These are phyloP conservation scores for Galemys pyrenaicus DNA, from an alignment of 2,113 vertebrate species.

Conservation along the genomic window DNA sequence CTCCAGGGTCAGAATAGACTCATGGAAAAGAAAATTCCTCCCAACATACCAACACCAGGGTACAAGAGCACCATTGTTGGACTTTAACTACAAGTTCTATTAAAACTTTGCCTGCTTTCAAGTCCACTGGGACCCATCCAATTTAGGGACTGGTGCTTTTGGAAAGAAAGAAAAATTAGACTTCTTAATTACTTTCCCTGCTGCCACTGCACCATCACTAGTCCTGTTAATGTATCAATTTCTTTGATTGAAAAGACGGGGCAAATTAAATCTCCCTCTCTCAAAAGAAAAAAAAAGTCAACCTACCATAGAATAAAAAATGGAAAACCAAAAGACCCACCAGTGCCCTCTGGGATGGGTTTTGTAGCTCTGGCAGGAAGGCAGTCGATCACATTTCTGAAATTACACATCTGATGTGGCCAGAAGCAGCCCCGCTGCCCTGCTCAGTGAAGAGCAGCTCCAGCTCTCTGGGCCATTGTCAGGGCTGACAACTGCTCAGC, in stretches of 20 bases:
- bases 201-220: background rate
- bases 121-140: slow-evolving; percentile 74
- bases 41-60: background rate
- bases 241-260: slow-evolving; percentile 75
- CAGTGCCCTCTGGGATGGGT: background rate
- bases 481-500: slow-evolving; percentile 6
- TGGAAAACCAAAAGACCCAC: slow-evolving; percentile 47
- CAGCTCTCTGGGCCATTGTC: background rate
- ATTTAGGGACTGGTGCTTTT: slow-evolving; percentile 76
- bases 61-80: slow-evolving; percentile 15
- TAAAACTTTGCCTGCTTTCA: slow-evolving; percentile 80
- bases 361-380: slow-evolving; percentile 57
- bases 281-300: background rate
- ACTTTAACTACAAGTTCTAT: slow-evolving; percentile 74
- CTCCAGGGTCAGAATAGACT: background rate
- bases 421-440: background rate
- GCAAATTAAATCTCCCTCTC: slow-evolving; percentile 65
- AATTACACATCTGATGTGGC: slow-evolving; percentile 58
- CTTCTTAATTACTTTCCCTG: slow-evolving; percentile 78
- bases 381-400: slow-evolving; percentile 73
- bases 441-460: slow-evolving; percentile 22
- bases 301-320: slow-evolving; percentile 55
- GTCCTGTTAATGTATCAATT: slow-evolving; percentile 60
- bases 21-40: slow-evolving; percentile 3
- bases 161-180: slow-evolving; percentile 78